A percentile compares a stretch with the other conserved stretches of the same genome.
Evolutionary conservation across 2,888 invertebrate genomes (phyloP).

Genomic region (Tinea semifulvella): DNA sequence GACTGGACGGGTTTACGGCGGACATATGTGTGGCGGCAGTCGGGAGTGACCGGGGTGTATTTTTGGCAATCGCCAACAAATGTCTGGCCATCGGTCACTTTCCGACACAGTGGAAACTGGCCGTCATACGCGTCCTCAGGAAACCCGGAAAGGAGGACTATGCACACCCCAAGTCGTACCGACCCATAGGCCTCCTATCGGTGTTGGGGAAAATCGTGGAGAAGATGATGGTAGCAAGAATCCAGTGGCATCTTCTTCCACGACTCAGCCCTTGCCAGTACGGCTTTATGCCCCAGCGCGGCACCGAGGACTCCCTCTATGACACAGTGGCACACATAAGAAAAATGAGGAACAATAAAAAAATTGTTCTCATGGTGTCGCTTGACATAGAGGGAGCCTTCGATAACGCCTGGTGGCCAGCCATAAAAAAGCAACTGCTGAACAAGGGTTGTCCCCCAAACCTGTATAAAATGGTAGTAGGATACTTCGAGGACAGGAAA

Average conservation of each 20-base stretch:
- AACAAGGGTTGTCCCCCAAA: conserved; percentile 16
- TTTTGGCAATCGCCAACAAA: neutral
- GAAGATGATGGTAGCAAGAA: conserved; percentile 16
- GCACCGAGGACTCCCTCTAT: too few relatives aligned
- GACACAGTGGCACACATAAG: conserved; percentile 14
- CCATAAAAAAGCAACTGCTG: conserved; percentile 14
- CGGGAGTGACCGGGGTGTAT: neutral
- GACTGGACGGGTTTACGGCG: neutral
- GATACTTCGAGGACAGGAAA: conserved; percentile 14
- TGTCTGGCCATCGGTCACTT: neutral
- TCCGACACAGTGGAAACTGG: neutral
- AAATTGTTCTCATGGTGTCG: conserved; percentile 17
- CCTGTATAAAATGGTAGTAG: conserved; percentile 13
- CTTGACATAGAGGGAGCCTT: too few relatives aligned
- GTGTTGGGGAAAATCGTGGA: conserved; percentile 17
- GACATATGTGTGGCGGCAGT: neutral
- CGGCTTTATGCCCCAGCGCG: too few relatives aligned
- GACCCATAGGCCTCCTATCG: conserved; percentile 17
- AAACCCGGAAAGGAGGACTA: conserved; percentile 1
- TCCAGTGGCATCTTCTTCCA: conserved; percentile 13
- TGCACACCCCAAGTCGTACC: neutral
- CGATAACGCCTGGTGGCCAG: too few relatives aligned
- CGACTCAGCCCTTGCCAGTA: conserved; percentile 11
- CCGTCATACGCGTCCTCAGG: neutral
- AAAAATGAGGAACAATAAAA: neutral